Conservation (phyloP, 2,888 invertebrate species). For the Icerya purchasi region DNA sequence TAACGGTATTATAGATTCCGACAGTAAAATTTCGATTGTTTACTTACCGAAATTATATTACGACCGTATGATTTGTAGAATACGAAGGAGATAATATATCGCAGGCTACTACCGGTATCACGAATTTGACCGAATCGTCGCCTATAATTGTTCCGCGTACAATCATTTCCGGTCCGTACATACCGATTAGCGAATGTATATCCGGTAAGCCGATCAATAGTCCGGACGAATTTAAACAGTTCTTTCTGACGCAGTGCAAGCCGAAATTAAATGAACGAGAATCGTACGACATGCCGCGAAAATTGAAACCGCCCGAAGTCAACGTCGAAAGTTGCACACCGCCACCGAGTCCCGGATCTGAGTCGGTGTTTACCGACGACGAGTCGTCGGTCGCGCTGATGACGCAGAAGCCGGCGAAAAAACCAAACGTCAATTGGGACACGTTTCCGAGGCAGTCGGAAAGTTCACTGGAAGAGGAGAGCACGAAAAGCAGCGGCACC, state of each 20-base stretch:
- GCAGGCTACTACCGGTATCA: constrained; percentile 10
- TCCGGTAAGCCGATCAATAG: constrained; percentile 37
- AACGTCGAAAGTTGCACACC: constrained; percentile 24
- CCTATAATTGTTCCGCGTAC: constrained; percentile 31
- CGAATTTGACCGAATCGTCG: constrained; percentile 27
- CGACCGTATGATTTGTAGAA: too few relatives aligned
- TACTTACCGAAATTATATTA: too few relatives aligned
- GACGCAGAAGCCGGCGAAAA: constrained; percentile 18
- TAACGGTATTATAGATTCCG: too few relatives aligned
- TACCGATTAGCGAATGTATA: constrained; percentile 79
- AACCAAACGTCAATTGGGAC: constrained; percentile 28
- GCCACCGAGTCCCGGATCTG: constrained; percentile 38
- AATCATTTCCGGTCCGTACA: constrained; percentile 55
- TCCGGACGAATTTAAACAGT: constrained; percentile 17
- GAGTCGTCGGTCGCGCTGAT: constrained; percentile 27
- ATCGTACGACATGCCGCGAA: constrained; percentile 23
- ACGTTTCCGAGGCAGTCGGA: constrained; percentile 33
- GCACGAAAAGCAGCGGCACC: constrained; percentile 14
- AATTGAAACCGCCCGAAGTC: constrained; percentile 20
- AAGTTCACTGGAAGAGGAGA: constrained; percentile 30
- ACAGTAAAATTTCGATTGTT: too few relatives aligned
- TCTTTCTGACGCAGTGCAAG: constrained; percentile 14
- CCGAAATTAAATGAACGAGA: constrained; percentile 15
- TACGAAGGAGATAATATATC: constrained; percentile 13
- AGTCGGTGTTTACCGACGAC: constrained; percentile 46